Evolutionary conservation across 1,140 invertebrate genomes (phyloP), one percentile per base, ranked within the genome.

Genomic region (Zaprionus vittiger): DNA sequence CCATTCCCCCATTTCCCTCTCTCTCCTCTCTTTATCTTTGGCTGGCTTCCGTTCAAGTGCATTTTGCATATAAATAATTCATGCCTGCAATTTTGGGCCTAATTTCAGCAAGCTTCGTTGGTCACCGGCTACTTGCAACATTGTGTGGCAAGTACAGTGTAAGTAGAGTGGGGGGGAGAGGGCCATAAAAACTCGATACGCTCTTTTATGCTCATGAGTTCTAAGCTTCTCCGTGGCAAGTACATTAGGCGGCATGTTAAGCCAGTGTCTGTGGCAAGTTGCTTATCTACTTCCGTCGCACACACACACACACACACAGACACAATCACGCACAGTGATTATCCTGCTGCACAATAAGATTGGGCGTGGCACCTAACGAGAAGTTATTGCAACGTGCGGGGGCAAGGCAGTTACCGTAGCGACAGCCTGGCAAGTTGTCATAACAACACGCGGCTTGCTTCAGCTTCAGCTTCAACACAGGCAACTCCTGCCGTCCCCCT

Each of bases 361-460:
- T 71, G 69, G 69, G 59, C 66, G 31, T 62, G 49, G 67, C 20
- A 63, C 26, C 69, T 71, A 89, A 89, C 82, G 79, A 89, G 77
- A 89, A 89, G 81, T 89, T 89, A 89, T 89, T 89, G 84, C 84
- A 89, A 89, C 80, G 81, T 80, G 75, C 74, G 83, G 61, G 17
- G 26, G 49, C 31, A 37, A 15, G 72, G 20, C 31, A 38, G 38
- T 9, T 15, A 41, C 22, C 49, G 38, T 41, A 17, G 41, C 41
- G 24, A 67, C 55, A 73, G 38, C 37, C 61, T 67, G 74, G 64
- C 47, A 89, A 89, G 84, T 89, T 89, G 84, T 83, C 81, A 84
- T 84, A 72, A 72, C 78, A 71, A 76, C 68, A 44, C 14, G 17
- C 49, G 49, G 31, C 38, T n/a, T 41, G 38, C 38, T 41, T 41